Evolutionary conservation across 2,797 vertebrate species (phyloP).

Genomic region (Parauchenoglanis ngamensis): DNA sequence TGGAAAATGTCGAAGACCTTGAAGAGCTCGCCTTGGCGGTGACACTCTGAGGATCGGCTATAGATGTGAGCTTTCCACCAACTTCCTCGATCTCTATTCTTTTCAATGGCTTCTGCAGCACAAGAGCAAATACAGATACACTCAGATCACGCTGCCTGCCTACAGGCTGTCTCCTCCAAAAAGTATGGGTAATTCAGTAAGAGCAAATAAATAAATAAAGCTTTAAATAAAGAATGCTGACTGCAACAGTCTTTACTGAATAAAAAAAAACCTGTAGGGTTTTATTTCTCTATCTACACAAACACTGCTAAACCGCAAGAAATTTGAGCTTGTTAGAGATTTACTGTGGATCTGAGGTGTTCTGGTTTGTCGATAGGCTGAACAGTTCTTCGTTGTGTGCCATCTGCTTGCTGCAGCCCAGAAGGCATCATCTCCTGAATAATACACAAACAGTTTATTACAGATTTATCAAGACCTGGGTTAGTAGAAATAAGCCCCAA

Average conservation of each 20-base stretch:
- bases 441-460: slow-evolving; percentile 14
- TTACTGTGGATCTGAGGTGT: slow-evolving; percentile 82
- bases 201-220: not conserved
- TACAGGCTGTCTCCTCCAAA: not conserved
- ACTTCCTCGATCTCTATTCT: slow-evolving; percentile 87
- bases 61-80: slow-evolving; percentile 66
- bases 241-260: not conserved
- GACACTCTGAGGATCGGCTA: slow-evolving; percentile 46
- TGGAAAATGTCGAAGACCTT: not conserved
- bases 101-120: slow-evolving; percentile 82
- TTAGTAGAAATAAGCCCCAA: not conserved
- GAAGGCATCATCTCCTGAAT: slow-evolving; percentile 33
- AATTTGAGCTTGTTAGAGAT: slow-evolving; percentile 55
- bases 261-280: not conserved
- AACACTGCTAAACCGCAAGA: not conserved
- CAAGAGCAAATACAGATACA: not conserved
- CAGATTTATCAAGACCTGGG: not conserved
- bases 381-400: slow-evolving; percentile 75
- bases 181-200: not conserved
- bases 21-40: not conserved
- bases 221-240: not conserved
- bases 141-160: not conserved
- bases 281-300: not conserved
- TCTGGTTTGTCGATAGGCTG: slow-evolving; percentile 79
- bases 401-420: slow-evolving; percentile 50